A percentile compares a stretch with the other conserved stretches of the same genome.
These are phyloP conservation scores for Coryphaenoides rupestris DNA, from an alignment of 2,113 vertebrate species.

Conservation along the genomic window DNA sequence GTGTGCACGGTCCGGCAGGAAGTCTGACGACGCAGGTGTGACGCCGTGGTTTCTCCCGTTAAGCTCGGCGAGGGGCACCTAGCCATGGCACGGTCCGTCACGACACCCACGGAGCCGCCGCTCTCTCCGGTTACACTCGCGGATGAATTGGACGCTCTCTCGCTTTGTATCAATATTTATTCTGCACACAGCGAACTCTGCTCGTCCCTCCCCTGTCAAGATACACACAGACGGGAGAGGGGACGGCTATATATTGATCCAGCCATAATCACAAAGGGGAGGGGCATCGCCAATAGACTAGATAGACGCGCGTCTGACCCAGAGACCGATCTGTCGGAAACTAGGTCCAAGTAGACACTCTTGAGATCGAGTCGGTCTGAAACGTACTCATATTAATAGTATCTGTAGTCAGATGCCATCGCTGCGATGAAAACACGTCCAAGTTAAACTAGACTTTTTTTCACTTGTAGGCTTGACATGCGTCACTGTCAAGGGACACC, in stretches of 20 bases:
- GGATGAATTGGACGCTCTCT: constrained; percentile 68
- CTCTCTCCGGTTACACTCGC: constrained; percentile 42
- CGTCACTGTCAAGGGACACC: constrained; percentile 6
- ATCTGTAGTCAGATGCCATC: constrained; percentile 36
- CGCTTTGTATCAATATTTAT: constrained; percentile 77
- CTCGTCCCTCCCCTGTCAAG: constrained; percentile 47
- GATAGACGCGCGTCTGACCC: constrained; percentile 37
- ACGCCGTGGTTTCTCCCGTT: no score
- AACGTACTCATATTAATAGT: constrained; percentile 41
- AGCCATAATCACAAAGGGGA: constrained; percentile 52
- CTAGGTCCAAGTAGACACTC: constrained; percentile 38
- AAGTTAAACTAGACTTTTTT: constrained; percentile 20
- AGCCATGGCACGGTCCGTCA: constrained; percentile 27
- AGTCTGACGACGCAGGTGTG: constrained; percentile 6
- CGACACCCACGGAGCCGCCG: constrained; percentile 25
- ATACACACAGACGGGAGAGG: constrained; percentile 24
- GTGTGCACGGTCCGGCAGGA: background rate
- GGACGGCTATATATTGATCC: constrained; percentile 57
- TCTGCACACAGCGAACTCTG: constrained; percentile 65
- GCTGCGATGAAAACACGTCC: constrained; percentile 21
- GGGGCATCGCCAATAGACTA: constrained; percentile 41
- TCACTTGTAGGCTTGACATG: constrained; percentile 23
- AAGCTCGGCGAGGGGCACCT: constrained; percentile 29
- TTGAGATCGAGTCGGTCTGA: constrained; percentile 29
- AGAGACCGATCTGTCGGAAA: constrained; percentile 51